phyloP scores from a whole-genome alignment of 2,888 invertebrate genomes.

The Hydrotaea diabolus region DNA sequence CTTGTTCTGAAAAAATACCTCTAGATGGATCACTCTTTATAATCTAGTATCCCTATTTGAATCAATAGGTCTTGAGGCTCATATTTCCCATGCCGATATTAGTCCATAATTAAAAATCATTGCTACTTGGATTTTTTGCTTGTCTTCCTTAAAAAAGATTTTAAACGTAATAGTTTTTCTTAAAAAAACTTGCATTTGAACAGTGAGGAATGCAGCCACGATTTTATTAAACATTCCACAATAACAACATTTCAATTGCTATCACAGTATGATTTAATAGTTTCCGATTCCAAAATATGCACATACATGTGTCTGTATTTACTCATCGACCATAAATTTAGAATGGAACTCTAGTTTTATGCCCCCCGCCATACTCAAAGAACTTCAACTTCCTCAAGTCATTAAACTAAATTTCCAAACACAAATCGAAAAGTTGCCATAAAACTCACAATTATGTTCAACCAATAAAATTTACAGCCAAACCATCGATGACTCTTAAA shows the following conservation, averaged over 20 bases:
- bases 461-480: slow-evolving; percentile 37
- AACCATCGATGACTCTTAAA: slow-evolving; percentile 31
- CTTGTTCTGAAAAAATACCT: no score
- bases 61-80: no score
- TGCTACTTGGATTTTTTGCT: no score
- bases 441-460: slow-evolving; percentile 21
- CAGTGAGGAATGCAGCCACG: no score
- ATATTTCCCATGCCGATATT: no score
- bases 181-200: no score
- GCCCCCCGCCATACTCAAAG: neutral
- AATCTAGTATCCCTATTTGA: no score
- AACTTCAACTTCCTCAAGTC: slow-evolving; percentile 26
- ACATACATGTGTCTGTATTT: neutral
- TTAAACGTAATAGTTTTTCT: no score
- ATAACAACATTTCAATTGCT: neutral
- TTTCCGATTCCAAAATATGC: neutral
- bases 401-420: slow-evolving; percentile 17
- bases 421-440: slow-evolving; percentile 1
- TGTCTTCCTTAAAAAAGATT: no score
- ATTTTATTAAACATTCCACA: no score
- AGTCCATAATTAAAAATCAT: no score
- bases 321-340: neutral
- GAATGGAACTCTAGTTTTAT: neutral
- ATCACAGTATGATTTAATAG: neutral
- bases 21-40: no score